phyloP scores from a whole-genome alignment of 2,888 invertebrate genomes.

The Cephonodes hylas region DNA sequence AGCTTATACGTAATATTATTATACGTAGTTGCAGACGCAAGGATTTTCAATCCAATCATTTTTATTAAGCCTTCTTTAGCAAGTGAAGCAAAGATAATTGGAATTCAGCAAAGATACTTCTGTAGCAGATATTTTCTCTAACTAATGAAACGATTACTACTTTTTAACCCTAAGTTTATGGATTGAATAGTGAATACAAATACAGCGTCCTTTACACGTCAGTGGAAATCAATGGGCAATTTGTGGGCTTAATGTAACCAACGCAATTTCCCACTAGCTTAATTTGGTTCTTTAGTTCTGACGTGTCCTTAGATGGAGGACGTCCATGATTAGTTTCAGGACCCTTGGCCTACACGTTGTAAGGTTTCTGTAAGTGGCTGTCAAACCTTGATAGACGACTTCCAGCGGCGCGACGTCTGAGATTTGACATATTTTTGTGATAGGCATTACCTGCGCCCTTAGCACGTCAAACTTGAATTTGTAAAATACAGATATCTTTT shows the following conservation, averaged over 20 bases:
- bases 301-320: constrained; percentile 40
- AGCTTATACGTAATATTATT: too few species aligned
- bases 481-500: not conserved
- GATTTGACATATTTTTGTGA: not conserved
- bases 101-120: too few species aligned
- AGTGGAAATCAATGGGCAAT: constrained; percentile 11
- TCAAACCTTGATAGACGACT: constrained; percentile 47
- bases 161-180: too few species aligned
- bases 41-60: too few species aligned
- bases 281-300: constrained; percentile 40
- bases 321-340: constrained; percentile 46
- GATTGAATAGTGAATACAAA: not conserved
- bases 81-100: too few species aligned
- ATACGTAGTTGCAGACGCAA: too few species aligned
- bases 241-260: not conserved
- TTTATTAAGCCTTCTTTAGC: too few species aligned
- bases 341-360: constrained; percentile 27
- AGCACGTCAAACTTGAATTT: not conserved
- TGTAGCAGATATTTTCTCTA: not conserved
- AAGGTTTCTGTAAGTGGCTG: constrained; percentile 34
- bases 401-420: constrained; percentile 7
- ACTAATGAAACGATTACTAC: too few species aligned
- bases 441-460: not conserved
- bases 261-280: constrained; percentile 29
- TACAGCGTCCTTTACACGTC: not conserved